Evolutionary conservation across 1,140 invertebrate species (phyloP).

Genomic region (Sinonovacula constricta): DNA sequence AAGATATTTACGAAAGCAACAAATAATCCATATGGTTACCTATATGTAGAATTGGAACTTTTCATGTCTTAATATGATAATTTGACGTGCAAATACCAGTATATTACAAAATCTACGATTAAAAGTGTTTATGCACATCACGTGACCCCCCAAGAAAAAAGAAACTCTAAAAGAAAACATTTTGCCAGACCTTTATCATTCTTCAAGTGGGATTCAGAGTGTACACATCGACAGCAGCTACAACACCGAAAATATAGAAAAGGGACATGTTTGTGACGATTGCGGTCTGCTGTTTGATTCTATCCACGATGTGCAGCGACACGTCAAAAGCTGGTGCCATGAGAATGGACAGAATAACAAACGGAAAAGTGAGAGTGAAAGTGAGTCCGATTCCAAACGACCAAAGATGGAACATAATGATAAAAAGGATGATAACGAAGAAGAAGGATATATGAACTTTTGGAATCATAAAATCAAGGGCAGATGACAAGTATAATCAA

Average conservation of each 20-base stretch:
- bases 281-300: not conserved
- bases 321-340: not conserved
- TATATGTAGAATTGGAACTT: too few species aligned
- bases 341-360: not conserved
- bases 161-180: not conserved
- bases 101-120: not conserved
- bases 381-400: not conserved
- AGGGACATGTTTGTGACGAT: conserved; percentile 13
- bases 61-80: too few species aligned
- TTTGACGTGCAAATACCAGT: too few species aligned
- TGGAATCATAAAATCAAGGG: not conserved
- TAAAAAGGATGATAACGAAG: not conserved
- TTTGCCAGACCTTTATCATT: not conserved
- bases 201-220: not conserved
- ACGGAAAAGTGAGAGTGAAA: not conserved
- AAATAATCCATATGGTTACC: not conserved
- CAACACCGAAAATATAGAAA: not conserved
- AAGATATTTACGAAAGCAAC: not conserved
- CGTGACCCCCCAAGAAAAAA: not conserved
- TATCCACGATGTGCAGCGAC: not conserved
- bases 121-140: not conserved
- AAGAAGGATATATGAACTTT: not conserved
- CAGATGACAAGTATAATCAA: not conserved
- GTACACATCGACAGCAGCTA: not conserved
- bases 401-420: too few species aligned